Base-by-base conservation (phyloP, 1,140 invertebrate species). In the Chironomus striatipennis region DNA sequence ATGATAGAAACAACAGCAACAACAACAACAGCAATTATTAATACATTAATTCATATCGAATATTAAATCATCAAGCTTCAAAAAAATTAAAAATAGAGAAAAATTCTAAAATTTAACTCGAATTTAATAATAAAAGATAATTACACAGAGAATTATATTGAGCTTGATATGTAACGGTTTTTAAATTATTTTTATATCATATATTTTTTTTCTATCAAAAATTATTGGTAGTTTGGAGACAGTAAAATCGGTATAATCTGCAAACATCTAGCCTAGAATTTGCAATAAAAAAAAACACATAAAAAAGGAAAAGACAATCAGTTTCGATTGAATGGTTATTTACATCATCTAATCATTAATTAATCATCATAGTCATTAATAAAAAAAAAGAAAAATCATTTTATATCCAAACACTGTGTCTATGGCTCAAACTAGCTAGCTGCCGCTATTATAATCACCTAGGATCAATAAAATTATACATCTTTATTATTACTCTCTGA, bases 61-160 rank as follows among this genome's bases (percentile, higher is more conserved):
- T 34, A 34, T 34, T 34, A 2, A 5, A 34, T 34, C 2, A 34
- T 34, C 24, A 34, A 34, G 24, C 24, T 34, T 34, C 24, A 34
- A 34, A 34, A 2, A 34, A 34, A 34, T 34, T n/a, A n/a, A n/a
- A n/a, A n/a, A n/a, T 43, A 43, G 42, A 43, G n/a, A n/a, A n/a
- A n/a, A n/a, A n/a, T 1, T 34, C 12, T 57, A 57, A 57, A 4
- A 57, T 57, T 12, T 57, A 57, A 57, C 4, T 57, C n/a, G 5
- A 57, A 57, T 15, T 47, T 57, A n/a, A 12, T n/a, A 15, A 57
- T 12, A 57, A 57, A 57, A 57, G 65, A 70, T 70, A 70, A 70
- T 70, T 70, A 70, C 65, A 70, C 65, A 70, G 65, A 70, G n/a
- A 70, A 70, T 70, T 70, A 8, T 67, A n/a, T 57, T 57, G 47